These are phyloP conservation scores for Tachysurus fulvidraco DNA, from an alignment of 2,113 vertebrate species.

Conservation along the genomic window DNA sequence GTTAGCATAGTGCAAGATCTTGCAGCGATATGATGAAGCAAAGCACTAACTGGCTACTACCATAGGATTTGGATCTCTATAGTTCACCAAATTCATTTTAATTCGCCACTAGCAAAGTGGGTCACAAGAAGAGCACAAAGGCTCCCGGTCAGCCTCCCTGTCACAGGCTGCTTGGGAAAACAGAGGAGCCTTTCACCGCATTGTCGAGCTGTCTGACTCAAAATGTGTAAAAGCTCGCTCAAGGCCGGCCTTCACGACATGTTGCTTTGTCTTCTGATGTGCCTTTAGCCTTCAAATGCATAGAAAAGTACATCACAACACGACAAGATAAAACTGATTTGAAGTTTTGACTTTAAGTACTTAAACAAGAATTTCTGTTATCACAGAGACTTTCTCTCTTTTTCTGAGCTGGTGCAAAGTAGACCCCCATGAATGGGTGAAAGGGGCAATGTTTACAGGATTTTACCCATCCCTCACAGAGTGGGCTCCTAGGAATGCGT, in stretches of 20 bases:
- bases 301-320: neutral
- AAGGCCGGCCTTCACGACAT: neutral
- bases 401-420: conserved; percentile 27
- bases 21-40: conserved; percentile 54
- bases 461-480: conserved; percentile 71
- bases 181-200: conserved; percentile 64
- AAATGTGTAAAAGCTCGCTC: conserved; percentile 45
- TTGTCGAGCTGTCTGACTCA: conserved; percentile 55
- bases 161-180: conserved; percentile 53
- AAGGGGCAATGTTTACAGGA: conserved; percentile 71
- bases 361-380: neutral
- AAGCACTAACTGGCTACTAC: conserved; percentile 33
- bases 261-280: conserved; percentile 36
- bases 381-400: conserved; percentile 56
- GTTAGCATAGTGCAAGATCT: conserved; percentile 63
- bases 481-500: conserved; percentile 75
- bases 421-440: conserved; percentile 52
- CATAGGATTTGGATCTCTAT: conserved; percentile 13
- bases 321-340: neutral
- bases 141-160: conserved; percentile 48
- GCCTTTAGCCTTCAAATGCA: neutral
- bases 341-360: neutral
- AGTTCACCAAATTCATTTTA: conserved; percentile 36
- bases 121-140: conserved; percentile 56
- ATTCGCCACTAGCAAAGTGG: conserved; percentile 35